Evolutionary conservation across 64 coral and sea anemone genomes (phyloP).

Genomic region (Trachythela sp.): DNA sequence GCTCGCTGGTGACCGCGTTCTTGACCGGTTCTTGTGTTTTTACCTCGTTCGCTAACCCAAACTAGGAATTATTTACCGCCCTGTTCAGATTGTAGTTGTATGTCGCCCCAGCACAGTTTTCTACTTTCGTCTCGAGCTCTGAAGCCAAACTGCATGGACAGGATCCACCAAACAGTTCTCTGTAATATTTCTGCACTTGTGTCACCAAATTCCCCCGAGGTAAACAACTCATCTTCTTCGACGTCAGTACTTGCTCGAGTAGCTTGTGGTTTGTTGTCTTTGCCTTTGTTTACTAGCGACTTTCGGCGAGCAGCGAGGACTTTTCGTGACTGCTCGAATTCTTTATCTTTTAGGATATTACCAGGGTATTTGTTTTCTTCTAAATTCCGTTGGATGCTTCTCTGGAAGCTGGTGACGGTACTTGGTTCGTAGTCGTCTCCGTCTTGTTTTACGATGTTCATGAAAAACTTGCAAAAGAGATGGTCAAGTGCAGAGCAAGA

Average conservation of each 20-base stretch:
- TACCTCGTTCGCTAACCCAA: slow-evolving; percentile 41
- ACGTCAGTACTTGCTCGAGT: not conserved
- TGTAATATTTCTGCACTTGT: not conserved
- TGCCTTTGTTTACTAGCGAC: slow-evolving; percentile 25
- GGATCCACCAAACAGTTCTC: not conserved
- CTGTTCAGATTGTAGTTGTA: slow-evolving; percentile 29
- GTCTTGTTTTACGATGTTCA: not conserved
- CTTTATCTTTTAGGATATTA: not conserved
- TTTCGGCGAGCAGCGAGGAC: slow-evolving; percentile 35
- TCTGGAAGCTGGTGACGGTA: not conserved
- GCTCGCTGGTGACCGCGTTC: slow-evolving; percentile 39
- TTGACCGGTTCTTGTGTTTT: slow-evolving; percentile 25
- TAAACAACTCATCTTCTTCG: not conserved
- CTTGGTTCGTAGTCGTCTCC: slow-evolving; percentile 39
- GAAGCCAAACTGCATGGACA: not conserved
- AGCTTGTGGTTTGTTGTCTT: not conserved
- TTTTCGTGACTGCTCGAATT: slow-evolving; percentile 9
- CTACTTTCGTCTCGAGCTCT: slow-evolving; percentile 13
- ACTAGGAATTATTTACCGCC: slow-evolving; percentile 34
- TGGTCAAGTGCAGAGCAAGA: not conserved
- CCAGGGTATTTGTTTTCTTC: slow-evolving; percentile 2
- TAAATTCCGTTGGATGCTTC: not conserved
- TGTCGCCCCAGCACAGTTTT: slow-evolving; percentile 36
- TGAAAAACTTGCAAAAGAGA: slow-evolving; percentile 25
- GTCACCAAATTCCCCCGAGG: not conserved